Evolutionary conservation across 1,140 invertebrate species (phyloP).

Genomic region (Odontomachus brunneus): DNA sequence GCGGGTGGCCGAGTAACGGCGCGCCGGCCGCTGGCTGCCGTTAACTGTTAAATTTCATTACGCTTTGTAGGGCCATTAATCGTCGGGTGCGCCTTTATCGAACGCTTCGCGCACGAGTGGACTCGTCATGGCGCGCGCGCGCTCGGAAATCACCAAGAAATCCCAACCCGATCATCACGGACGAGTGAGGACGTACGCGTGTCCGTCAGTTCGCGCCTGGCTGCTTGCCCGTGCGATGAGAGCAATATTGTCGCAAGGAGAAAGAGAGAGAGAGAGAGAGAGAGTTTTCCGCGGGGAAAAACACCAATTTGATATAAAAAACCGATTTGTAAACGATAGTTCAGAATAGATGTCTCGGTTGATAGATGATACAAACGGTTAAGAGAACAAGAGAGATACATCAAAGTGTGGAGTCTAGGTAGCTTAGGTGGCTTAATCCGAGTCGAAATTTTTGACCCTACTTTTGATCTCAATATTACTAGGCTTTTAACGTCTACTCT

Average conservation of each 20-base stretch:
- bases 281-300: too few relatives aligned
- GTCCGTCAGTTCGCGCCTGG: constrained; percentile 11
- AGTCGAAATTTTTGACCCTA: too few relatives aligned
- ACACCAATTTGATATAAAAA: too few relatives aligned
- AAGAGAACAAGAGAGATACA: too few relatives aligned
- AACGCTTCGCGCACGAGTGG: constrained; percentile 47
- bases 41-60: constrained; percentile 67
- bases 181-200: background rate
- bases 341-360: too few relatives aligned
- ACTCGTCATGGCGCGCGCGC: background rate
- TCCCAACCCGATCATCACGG: constrained; percentile 10
- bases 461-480: too few relatives aligned
- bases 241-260: constrained; percentile 59
- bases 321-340: too few relatives aligned
- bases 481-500: too few relatives aligned
- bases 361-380: too few relatives aligned
- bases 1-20: constrained; percentile 42
- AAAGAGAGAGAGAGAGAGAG: too few relatives aligned
- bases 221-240: constrained; percentile 52
- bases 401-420: too few relatives aligned
- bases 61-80: constrained; percentile 56
- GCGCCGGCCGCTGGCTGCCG: background rate
- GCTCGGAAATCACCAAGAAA: constrained; percentile 47
- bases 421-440: too few relatives aligned
- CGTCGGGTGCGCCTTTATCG: constrained; percentile 62